Evolutionary conservation across 2,888 invertebrate genomes (phyloP).

Genomic region (Onchidella celtica): DNA sequence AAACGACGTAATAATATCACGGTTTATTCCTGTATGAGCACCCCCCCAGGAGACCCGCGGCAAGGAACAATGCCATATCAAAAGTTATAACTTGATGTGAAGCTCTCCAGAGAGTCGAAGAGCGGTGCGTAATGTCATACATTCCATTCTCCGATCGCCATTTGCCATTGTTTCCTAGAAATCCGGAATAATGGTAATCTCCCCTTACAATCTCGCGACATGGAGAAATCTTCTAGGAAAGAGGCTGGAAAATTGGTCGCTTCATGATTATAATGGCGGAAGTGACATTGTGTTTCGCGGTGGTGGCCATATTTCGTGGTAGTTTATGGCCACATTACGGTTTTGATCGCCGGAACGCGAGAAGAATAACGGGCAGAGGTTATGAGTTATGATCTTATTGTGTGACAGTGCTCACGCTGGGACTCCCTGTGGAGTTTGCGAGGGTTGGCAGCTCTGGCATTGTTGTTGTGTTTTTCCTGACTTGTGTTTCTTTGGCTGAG

Average conservation of each 20-base stretch:
- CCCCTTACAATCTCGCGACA: conserved; percentile 5
- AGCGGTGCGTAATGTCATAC: conserved; percentile 16
- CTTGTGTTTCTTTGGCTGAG: too few relatives aligned
- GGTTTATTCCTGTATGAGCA: conserved; percentile 29
- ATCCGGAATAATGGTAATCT: conserved; percentile 37
- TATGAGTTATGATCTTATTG: conserved; percentile 31
- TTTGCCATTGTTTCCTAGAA: conserved; percentile 27
- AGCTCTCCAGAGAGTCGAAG: conserved; percentile 7
- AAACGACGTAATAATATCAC: conserved; percentile 44
- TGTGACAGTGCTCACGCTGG: not conserved
- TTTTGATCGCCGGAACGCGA: conserved; percentile 25
- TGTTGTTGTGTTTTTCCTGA: too few relatives aligned
- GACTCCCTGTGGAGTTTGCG: too few relatives aligned
- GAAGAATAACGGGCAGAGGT: not conserved
- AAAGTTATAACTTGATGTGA: conserved; percentile 29
- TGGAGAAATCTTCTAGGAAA: not conserved
- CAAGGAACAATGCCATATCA: conserved; percentile 36
- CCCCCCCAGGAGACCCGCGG: conserved; percentile 9
- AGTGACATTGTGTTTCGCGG: conserved; percentile 28
- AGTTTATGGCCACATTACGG: conserved; percentile 24
- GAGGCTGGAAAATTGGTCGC: not conserved
- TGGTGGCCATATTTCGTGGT: conserved; percentile 11
- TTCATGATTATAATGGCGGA: conserved; percentile 34
- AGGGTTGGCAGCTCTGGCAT: too few relatives aligned
- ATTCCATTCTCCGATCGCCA: conserved; percentile 13